Evolutionary conservation across 1,140 invertebrate genomes (phyloP).

Genomic region (Pogonomyrmex californicus): DNA sequence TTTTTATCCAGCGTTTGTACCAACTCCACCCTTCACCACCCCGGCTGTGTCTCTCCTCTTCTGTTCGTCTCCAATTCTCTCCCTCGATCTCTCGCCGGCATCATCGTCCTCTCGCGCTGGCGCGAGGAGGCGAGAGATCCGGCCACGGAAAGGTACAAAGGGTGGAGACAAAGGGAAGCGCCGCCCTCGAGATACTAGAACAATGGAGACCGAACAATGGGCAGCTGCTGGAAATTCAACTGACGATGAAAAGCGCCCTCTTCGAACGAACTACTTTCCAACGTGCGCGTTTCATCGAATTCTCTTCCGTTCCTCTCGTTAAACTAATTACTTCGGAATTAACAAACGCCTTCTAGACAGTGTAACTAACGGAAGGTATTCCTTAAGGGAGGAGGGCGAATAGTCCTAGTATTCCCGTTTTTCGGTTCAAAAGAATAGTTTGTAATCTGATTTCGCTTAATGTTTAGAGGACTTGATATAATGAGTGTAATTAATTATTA

Average conservation of each 20-base stretch:
- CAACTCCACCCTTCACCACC: conserved; percentile 20
- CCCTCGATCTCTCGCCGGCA: conserved; percentile 57
- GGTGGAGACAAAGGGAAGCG: conserved; percentile 86
- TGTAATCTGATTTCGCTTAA: neutral
- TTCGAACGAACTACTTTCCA: conserved; percentile 74
- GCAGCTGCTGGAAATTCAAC: conserved; percentile 82
- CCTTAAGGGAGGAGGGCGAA: neutral
- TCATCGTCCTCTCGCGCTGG: conserved; percentile 75
- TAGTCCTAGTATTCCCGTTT: neutral
- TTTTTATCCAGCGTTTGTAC: conserved; percentile 68
- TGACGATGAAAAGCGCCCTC: conserved; percentile 78
- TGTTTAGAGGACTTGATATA: neutral
- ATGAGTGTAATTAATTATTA: conserved; percentile 4
- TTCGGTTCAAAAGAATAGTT: conserved; percentile 1
- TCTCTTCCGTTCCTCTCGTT: conserved; percentile 55
- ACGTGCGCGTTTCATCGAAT: conserved; percentile 59
- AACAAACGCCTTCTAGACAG: conserved; percentile 57
- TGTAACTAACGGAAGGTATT: conserved; percentile 58
- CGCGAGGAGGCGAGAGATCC: conserved; percentile 82
- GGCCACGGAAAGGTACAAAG: conserved; percentile 84
- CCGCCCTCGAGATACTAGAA: conserved; percentile 86
- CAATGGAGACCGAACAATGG: conserved; percentile 85
- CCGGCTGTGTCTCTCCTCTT: conserved; percentile 47
- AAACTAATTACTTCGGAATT: conserved; percentile 73
- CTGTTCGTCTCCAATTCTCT: conserved; percentile 51